Evolutionary conservation across 1,140 invertebrate species (phyloP).

Genomic region (Patella vulgata): DNA sequence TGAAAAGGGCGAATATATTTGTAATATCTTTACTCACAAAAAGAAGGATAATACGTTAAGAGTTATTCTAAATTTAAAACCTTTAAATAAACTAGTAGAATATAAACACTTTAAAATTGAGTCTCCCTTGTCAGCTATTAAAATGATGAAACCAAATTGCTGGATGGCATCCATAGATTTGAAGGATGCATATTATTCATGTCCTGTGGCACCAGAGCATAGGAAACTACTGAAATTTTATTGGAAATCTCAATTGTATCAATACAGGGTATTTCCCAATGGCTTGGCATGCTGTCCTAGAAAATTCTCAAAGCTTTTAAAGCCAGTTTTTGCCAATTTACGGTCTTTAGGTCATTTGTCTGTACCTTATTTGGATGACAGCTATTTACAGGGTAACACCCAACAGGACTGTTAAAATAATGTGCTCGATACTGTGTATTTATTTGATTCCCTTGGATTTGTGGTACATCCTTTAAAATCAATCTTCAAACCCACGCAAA

Average conservation of each 20-base stretch:
- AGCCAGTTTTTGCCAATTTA: constrained; percentile 17
- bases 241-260: constrained; percentile 21
- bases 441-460: constrained; percentile 1
- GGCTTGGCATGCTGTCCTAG: constrained; percentile 17
- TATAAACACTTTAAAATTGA: constrained; percentile 50
- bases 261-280: constrained; percentile 34
- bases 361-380: constrained; percentile 18
- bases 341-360: constrained; percentile 9
- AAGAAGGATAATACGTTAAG: constrained; percentile 35
- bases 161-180: constrained; percentile 38
- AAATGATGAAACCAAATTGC: constrained; percentile 27
- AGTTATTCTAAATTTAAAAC: constrained; percentile 39
- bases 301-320: constrained; percentile 28
- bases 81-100: constrained; percentile 31
- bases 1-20: constrained; percentile 27
- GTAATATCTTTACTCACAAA: constrained; percentile 33
- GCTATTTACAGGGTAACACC: not conserved
- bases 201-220: constrained; percentile 17
- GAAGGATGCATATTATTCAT: constrained; percentile 35
- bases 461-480: constrained; percentile 10
- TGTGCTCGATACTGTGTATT: not conserved
- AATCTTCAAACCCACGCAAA: constrained; percentile 2
- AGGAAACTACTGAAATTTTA: constrained; percentile 27
- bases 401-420: not conserved
- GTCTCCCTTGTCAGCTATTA: constrained; percentile 25